Conservation (phyloP, 2,888 invertebrate species). For the Lysandra bellargus region DNA sequence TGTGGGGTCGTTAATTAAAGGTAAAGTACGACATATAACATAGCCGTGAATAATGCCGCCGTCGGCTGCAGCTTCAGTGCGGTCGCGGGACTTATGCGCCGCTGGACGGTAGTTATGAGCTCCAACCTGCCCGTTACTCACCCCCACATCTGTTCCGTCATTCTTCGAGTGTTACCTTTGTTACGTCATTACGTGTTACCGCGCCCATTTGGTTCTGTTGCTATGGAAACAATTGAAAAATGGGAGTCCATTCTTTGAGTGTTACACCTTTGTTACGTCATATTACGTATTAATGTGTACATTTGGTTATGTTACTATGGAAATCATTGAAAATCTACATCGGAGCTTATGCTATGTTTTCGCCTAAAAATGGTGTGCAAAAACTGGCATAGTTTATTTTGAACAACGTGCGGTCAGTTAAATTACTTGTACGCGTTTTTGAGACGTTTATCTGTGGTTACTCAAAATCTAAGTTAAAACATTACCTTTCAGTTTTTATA, state of each 20-base stretch:
- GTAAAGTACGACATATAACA: conserved; percentile 49
- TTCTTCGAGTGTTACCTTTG: conserved; percentile 41
- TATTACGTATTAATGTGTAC: neutral
- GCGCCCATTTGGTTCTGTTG: neutral
- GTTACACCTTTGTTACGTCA: neutral
- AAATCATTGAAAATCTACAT: neutral
- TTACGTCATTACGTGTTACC: neutral
- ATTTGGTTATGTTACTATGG: neutral
- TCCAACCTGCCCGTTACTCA: conserved; percentile 62
- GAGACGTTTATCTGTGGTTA: too few relatives aligned
- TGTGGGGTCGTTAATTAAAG: conserved; percentile 47
- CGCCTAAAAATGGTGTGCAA: too few relatives aligned
- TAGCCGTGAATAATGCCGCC: conserved; percentile 59
- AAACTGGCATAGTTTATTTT: too few relatives aligned
- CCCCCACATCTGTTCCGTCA: conserved; percentile 64
- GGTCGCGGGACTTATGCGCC: conserved; percentile 71
- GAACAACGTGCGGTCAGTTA: too few relatives aligned
- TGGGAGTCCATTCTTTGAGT: conserved; percentile 38
- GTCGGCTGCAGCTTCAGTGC: conserved; percentile 57
- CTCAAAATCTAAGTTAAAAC: too few relatives aligned
- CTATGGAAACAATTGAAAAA: neutral
- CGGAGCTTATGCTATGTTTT: neutral
- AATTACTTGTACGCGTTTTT: too few relatives aligned
- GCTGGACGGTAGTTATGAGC: conserved; percentile 71
- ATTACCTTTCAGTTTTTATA: too few relatives aligned